Evolutionary conservation across 2,113 vertebrate genomes (phyloP).

Genomic region (Cisticola juncidis): DNA sequence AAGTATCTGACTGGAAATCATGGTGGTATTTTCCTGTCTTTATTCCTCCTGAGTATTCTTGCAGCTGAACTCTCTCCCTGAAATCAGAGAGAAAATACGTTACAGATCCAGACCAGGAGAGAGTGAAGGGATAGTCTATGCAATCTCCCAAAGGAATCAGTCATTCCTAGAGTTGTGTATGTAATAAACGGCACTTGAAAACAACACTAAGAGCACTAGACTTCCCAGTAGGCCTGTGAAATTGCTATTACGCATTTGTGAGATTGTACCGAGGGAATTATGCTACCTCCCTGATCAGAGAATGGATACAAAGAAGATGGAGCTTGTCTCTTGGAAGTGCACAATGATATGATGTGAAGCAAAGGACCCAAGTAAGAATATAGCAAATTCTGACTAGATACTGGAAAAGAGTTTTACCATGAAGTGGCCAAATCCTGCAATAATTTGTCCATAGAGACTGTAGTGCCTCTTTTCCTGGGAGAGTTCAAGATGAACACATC

Average conservation of each 20-base stretch:
- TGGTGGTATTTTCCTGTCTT: neutral
- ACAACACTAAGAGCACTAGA: neutral
- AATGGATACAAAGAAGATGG: neutral
- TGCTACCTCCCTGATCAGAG: neutral
- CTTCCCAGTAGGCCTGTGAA: neutral
- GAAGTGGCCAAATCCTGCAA: neutral
- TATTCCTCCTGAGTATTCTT: neutral
- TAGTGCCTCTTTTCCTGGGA: neutral
- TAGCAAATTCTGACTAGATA: neutral
- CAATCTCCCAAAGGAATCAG: neutral
- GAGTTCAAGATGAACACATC: neutral
- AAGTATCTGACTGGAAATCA: neutral
- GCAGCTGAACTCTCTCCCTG: neutral
- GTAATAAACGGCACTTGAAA: neutral
- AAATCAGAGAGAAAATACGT: neutral
- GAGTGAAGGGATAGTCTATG: neutral
- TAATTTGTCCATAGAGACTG: neutral
- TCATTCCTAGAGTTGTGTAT: neutral
- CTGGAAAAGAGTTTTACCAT: neutral
- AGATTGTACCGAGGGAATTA: neutral
- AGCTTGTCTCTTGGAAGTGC: neutral
- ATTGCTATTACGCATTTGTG: neutral
- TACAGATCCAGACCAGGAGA: neutral
- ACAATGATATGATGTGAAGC: neutral
- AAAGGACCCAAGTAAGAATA: neutral